Conservation (phyloP, 2,888 invertebrate genomes). For the Amblyjoppa fuscipennis region DNA sequence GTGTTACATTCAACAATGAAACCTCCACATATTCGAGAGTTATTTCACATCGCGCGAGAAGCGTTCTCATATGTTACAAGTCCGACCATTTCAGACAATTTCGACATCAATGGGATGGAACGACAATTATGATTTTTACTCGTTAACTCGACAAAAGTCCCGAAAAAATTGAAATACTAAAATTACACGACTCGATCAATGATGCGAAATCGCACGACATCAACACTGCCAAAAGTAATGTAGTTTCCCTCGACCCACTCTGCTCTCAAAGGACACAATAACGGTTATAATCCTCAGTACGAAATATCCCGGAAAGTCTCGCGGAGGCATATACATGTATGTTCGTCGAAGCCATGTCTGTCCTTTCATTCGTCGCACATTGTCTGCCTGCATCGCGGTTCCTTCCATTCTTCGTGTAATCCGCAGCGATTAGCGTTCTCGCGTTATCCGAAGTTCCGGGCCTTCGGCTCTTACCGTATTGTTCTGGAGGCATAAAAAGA, state of each 20-base stretch:
- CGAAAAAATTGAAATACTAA: too few relatives aligned
- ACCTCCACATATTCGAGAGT: background rate
- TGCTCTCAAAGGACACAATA: slow-evolving; percentile 47
- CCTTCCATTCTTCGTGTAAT: slow-evolving; percentile 49
- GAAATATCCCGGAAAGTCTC: slow-evolving; percentile 46
- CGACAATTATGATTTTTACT: background rate
- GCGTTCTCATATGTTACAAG: background rate
- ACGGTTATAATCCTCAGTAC: slow-evolving; percentile 48
- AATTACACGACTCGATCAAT: too few relatives aligned
- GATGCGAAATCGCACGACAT: background rate
- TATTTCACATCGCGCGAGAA: background rate
- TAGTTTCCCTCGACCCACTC: background rate
- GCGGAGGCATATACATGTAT: slow-evolving; percentile 22
- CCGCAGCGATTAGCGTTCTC: slow-evolving; percentile 50
- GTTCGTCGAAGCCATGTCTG: slow-evolving; percentile 56
- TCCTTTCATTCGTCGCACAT: slow-evolving; percentile 32
- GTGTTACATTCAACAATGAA: background rate
- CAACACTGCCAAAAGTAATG: slow-evolving; percentile 18
- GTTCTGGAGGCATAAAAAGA: slow-evolving; percentile 34
- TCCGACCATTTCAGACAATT: background rate
- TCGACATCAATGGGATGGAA: background rate
- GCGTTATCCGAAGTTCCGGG: slow-evolving; percentile 29
- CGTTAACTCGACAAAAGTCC: background rate
- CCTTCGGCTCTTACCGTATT: slow-evolving; percentile 33
- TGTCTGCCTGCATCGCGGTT: slow-evolving; percentile 39